These are phyloP conservation scores for Melangyna quadrimaculata DNA, from an alignment of 2,888 invertebrate species.

Conservation along the genomic window DNA sequence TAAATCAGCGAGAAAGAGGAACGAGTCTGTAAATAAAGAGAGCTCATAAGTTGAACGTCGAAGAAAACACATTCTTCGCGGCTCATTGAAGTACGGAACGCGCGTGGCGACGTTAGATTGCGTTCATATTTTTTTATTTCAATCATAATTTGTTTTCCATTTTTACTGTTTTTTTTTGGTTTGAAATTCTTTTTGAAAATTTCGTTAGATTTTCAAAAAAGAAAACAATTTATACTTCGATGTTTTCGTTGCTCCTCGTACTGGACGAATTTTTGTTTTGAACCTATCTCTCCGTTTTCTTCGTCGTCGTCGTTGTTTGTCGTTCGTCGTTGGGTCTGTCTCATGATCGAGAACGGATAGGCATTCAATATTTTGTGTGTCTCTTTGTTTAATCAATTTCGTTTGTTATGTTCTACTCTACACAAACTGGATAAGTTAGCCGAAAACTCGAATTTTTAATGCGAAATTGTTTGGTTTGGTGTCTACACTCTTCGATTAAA, in stretches of 20 bases:
- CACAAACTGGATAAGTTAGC: conserved; percentile 25
- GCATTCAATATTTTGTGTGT: conserved; percentile 11
- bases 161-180: conserved; percentile 30
- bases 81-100: conserved; percentile 74
- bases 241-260: conserved; percentile 1
- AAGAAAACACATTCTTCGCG: conserved; percentile 67
- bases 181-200: conserved; percentile 14
- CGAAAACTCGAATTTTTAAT: conserved; percentile 20
- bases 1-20: conserved; percentile 27
- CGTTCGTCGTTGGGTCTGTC: conserved; percentile 39
- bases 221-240: background rate
- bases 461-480: conserved; percentile 38
- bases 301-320: conserved; percentile 36
- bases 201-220: conserved; percentile 26
- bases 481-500: background rate
- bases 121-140: conserved; percentile 35
- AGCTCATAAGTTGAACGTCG: conserved; percentile 56
- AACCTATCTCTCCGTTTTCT: background rate
- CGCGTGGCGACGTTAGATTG: conserved; percentile 74
- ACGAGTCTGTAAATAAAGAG: conserved; percentile 53
- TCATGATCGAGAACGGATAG: conserved; percentile 34
- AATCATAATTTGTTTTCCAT: conserved; percentile 3
- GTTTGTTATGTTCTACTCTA: background rate
- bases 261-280: conserved; percentile 34
- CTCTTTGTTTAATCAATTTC: background rate